Evolutionary conservation across 2,888 invertebrate species (phyloP).

Genomic region (Ptychoptera albimana): DNA sequence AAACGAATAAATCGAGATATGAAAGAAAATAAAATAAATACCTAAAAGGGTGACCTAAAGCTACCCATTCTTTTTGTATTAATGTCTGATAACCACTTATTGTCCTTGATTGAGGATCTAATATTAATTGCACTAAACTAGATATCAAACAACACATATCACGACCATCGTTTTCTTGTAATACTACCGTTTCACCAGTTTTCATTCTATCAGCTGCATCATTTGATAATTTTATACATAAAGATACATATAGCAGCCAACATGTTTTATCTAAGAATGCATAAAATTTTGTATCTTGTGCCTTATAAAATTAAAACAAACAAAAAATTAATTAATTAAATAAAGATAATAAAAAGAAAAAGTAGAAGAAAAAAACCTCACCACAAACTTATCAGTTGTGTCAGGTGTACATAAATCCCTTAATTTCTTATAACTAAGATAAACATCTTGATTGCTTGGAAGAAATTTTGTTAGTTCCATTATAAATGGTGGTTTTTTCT

Average conservation of each 20-base stretch:
- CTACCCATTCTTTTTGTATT: slow-evolving; percentile 90
- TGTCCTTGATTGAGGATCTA: slow-evolving; percentile 72
- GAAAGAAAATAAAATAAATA: neutral
- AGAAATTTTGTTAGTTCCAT: slow-evolving; percentile 48
- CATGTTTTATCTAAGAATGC: slow-evolving; percentile 61
- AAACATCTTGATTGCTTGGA: slow-evolving; percentile 45
- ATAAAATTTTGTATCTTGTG: slow-evolving; percentile 70
- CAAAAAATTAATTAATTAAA: neutral
- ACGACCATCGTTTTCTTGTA: slow-evolving; percentile 79
- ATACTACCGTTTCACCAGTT: slow-evolving; percentile 55
- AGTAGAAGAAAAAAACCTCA: slow-evolving; percentile 15
- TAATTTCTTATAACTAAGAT: slow-evolving; percentile 45
- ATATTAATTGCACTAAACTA: slow-evolving; percentile 67
- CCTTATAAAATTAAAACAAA: slow-evolving; percentile 22
- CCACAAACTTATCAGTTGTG: slow-evolving; percentile 45
- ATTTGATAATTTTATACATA: slow-evolving; percentile 55
- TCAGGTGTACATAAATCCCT: slow-evolving; percentile 67
- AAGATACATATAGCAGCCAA: slow-evolving; percentile 71
- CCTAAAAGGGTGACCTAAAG: slow-evolving; percentile 74
- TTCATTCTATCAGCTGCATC: slow-evolving; percentile 52
- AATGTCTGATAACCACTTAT: slow-evolving; percentile 77
- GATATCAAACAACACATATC: slow-evolving; percentile 80
- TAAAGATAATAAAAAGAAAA: neutral
- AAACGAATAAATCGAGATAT: neutral
- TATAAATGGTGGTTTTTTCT: slow-evolving; percentile 41